These are phyloP conservation scores for Sericinus montela DNA, from an alignment of 2,888 invertebrate species.

Conservation along the genomic window DNA sequence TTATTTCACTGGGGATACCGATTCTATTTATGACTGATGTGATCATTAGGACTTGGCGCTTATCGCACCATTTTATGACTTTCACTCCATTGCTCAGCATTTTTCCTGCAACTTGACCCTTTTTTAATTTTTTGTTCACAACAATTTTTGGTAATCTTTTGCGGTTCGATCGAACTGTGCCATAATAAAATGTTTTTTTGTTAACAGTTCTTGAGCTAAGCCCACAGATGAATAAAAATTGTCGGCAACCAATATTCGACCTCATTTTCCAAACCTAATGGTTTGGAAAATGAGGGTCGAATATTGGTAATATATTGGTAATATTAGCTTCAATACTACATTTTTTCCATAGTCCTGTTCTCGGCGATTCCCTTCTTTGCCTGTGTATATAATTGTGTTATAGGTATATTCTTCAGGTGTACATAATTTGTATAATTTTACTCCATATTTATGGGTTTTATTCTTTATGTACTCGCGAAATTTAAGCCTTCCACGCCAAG, in stretches of 20 bases:
- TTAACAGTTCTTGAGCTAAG: not conserved
- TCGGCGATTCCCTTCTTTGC: slow-evolving; percentile 5
- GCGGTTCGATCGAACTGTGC: not conserved
- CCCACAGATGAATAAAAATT: not conserved
- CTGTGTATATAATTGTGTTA: slow-evolving; percentile 15
- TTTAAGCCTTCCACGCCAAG: not conserved
- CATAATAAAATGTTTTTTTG: not conserved
- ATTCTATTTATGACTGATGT: too few species aligned
- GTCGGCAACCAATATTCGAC: not conserved
- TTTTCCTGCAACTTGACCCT: slow-evolving; percentile 4
- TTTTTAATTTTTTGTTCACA: not conserved
- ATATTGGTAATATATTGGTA: too few species aligned
- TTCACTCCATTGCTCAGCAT: slow-evolving; percentile 22
- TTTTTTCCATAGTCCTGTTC: slow-evolving; percentile 13
- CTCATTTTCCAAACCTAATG: not conserved
- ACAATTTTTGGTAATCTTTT: not conserved
- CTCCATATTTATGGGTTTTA: not conserved
- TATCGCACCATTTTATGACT: slow-evolving; percentile 24
- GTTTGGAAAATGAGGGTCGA: too few species aligned
- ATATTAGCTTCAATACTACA: not conserved
- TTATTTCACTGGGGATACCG: too few species aligned
- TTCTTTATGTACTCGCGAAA: not conserved
- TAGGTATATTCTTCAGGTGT: not conserved
- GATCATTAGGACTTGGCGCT: slow-evolving; percentile 21
- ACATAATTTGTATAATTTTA: not conserved